Evolutionary conservation across 1,140 invertebrate species (phyloP), one percentile per base, ranked within the genome.

Genomic region (Cotesia vestalis): DNA sequence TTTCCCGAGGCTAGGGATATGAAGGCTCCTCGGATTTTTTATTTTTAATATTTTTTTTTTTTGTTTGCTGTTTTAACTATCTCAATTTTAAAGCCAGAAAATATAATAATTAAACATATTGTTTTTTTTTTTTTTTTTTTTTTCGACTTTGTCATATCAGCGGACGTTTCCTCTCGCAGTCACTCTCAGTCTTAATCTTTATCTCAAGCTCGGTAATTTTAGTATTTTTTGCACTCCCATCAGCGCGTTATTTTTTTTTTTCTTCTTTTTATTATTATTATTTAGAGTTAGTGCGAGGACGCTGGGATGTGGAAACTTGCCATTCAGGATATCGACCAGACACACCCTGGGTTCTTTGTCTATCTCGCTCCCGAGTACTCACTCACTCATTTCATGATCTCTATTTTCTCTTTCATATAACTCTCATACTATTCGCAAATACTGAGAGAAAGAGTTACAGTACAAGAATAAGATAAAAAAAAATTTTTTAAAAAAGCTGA

Each of bases 311-410:
- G 75, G 78, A 82, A 78, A 75, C 73, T 80, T 78, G 77, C 77
- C 78, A 79, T 82, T 80, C 76, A 81, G 77, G 80, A 83, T 84
- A 84, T 83, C 82, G 80, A 84, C 78, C 81, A 83, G 78, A 80
- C 81, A 80, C 82, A 79, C 80, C 82, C 80, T 78, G 68, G 70
- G 76, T 72, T 64, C 75, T 74, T 73, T 64, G 35, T 67, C 59
- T 69, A 70, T 46, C 52, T 12, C 69, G 6, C 14, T 55, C 57
- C 52, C 59, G 60, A 2, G 40, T 11, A 46, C 40, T 46, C 40
- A 46, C 38, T 71, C 35, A 17, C 27, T 17, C 46, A 64, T 69
- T 52, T 51, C 55, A 57, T 57, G 46, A 46, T 61, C 66, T 70
- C 46, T 64, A 34, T 73, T 71, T 57, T 67, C 64, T 71, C 69